A percentile compares a stretch with the other conserved stretches of the same genome.
Conservation (phyloP, 2,888 invertebrate genomes). For the Dicroscelio sp. region DNA sequence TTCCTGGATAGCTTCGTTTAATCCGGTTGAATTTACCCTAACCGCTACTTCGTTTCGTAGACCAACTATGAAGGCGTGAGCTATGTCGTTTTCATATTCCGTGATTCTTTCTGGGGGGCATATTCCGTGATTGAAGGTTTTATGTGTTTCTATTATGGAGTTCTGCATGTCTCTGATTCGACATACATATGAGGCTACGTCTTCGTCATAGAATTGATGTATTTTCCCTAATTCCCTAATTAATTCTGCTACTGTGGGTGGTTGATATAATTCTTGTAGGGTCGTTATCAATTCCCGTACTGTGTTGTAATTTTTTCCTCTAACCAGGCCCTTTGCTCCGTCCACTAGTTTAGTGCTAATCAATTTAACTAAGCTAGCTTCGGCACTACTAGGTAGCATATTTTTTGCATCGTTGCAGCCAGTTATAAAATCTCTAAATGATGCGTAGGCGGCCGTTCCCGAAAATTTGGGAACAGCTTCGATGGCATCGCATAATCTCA, state of each 20-base stretch:
- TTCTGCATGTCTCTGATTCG: background rate
- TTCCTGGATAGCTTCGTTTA: background rate
- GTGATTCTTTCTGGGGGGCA: background rate
- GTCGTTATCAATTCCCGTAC: too few relatives aligned
- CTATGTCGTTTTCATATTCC: background rate
- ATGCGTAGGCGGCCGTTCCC: background rate
- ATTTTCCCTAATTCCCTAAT: background rate
- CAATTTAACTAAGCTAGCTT: background rate
- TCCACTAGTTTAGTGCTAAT: background rate
- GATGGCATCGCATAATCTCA: background rate
- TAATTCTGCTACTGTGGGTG: background rate
- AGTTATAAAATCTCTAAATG: background rate
- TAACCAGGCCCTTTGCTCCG: background rate
- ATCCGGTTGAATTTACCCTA: background rate
- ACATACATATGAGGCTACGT: background rate
- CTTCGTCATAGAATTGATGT: constrained; percentile 26
- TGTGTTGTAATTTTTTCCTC: too few relatives aligned
- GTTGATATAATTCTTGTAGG: background rate
- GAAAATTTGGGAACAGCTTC: background rate
- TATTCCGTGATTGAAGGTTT: background rate
- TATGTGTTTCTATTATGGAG: background rate
- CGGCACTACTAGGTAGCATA: constrained; percentile 8
- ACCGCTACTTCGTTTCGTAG: background rate
- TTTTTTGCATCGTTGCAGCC: constrained; percentile 34
- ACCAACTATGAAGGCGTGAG: background rate